Conservation (phyloP, 2,113 vertebrate species). For the Leptosomus discolor region DNA sequence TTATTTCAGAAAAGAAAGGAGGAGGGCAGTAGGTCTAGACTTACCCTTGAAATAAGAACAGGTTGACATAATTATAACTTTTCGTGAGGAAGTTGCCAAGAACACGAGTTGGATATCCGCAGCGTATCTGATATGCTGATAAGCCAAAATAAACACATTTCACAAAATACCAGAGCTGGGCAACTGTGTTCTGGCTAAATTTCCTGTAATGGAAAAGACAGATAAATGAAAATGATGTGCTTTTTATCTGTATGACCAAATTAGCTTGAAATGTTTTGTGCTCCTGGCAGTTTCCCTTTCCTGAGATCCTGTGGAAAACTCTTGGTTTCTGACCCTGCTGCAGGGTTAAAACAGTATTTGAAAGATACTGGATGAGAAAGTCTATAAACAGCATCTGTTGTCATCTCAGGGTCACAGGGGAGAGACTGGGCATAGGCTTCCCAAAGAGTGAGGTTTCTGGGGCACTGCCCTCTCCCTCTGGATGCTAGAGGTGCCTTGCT, state of each 20-base stretch:
- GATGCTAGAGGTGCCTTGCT: background rate
- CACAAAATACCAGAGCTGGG: conserved; percentile 99
- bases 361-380: background rate
- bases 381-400: background rate
- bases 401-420: background rate
- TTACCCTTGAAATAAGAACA: conserved; percentile 99
- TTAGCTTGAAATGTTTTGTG: background rate
- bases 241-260: background rate
- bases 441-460: background rate
- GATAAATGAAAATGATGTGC: conserved; percentile 4
- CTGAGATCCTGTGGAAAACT: background rate
- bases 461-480: background rate
- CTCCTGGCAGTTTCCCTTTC: background rate
- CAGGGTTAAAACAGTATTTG: background rate
- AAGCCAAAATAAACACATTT: conserved; percentile 98
- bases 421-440: background rate
- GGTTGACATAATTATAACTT: conserved; percentile 98
- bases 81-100: conserved; percentile 99
- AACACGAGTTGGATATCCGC: conserved; percentile 95
- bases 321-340: background rate
- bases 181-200: conserved; percentile 93
- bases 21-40: background rate
- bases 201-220: conserved; percentile 77
- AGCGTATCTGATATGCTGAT: conserved; percentile 98
- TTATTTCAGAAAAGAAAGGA: background rate